Base-by-base conservation (phyloP, 2,797 vertebrate species). In the Danionella dracula region DNA sequence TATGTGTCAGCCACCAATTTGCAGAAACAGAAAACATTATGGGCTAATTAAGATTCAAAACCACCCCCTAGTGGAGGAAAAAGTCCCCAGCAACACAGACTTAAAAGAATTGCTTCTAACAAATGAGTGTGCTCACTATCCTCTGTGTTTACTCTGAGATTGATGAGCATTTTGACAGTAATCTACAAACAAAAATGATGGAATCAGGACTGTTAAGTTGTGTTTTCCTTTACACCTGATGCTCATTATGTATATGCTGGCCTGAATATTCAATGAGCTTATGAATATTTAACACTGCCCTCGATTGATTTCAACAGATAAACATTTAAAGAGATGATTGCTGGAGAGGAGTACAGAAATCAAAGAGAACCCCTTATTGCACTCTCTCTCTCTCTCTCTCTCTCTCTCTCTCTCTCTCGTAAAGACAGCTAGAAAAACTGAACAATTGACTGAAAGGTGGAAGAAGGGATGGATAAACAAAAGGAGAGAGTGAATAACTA, bases 181-280 rank as follows among this genome's bases (percentile, higher is more conserved):
- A 46, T 59, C 55, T 40, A 46, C 34, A 45, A 59, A 65, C 61
- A 66, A 48, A 63, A 50, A 40, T 57, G 61, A 63, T 50, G 58
- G 59, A 56, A 49, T 38, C 13, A 16, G 16, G 44, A 27, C 21
- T 8, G 32, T 37, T 38, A n/a, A 35, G 4, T 50, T 1, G 20
- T 29, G 56, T 54, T 68, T 11, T 16, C n/a, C 34, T 38, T 2
- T 51, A 46, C 41, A 56, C 45, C 56, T n/a, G 21, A 35, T 29
- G 60, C 54, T 51, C 46, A 35, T 63, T 53, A 68, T 46, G 20
- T 20, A 8, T 19, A 51, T 4, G 1, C 31, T 15, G 12, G 9
- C 27, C 12, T 8, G 42, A 55, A 73, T 48, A 42, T 54, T 59
- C 40, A 54, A 12, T 4, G 27, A 9, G 15, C n/a, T 27, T 21